Evolutionary conservation across 1,140 invertebrate genomes (phyloP).

Genomic region (Tribolium castaneum): DNA sequence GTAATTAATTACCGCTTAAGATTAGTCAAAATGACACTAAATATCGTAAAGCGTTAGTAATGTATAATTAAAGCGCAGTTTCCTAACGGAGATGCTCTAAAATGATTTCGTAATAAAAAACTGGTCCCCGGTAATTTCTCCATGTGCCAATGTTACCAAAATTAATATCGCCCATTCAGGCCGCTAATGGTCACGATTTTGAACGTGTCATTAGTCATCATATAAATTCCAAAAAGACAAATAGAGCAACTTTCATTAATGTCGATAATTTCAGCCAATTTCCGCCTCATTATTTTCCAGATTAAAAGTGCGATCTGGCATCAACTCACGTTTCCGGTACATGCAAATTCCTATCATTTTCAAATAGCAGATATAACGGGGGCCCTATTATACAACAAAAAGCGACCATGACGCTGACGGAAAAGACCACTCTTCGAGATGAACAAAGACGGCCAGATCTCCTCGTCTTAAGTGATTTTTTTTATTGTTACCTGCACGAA

Average conservation of each 20-base stretch:
- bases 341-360: slow-evolving; percentile 18
- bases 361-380: slow-evolving; percentile 12
- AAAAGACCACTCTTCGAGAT: neutral
- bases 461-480: slow-evolving; percentile 15
- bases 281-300: slow-evolving; percentile 19
- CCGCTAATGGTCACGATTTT: neutral
- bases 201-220: neutral
- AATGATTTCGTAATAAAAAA: slow-evolving; percentile 35
- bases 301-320: slow-evolving; percentile 16
- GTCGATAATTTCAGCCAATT: slow-evolving; percentile 14
- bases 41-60: slow-evolving; percentile 30
- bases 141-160: neutral
- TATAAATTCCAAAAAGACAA: slow-evolving; percentile 6
- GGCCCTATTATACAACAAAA: slow-evolving; percentile 3
- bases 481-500: slow-evolving; percentile 35
- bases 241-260: neutral
- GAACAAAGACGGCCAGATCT: neutral
- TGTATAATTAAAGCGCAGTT: slow-evolving; percentile 23
- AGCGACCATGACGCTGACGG: neutral
- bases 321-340: slow-evolving; percentile 8
- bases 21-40: slow-evolving; percentile 36
- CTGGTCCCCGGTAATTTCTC: slow-evolving; percentile 8
- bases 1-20: slow-evolving; percentile 40
- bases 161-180: neutral
- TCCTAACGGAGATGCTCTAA: slow-evolving; percentile 36